Percentiles rank a stretch among this genome's conserved stretches.
Conservation (phyloP, 2,113 vertebrate species). For the Chaetodon auriga region DNA sequence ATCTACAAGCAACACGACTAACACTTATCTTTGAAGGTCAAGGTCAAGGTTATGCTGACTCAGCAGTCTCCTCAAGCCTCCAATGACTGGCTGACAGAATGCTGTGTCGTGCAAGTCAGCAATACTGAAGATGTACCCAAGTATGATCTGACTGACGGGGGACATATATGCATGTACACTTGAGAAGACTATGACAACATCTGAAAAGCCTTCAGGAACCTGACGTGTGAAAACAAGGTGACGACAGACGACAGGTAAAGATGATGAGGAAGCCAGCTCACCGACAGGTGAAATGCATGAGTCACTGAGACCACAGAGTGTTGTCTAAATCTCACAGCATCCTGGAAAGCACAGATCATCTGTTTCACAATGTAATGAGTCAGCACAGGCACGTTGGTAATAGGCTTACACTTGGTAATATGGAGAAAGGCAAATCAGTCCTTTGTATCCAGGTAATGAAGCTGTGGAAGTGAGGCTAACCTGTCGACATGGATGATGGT, state of each 20-base stretch:
- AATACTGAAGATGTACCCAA: background rate
- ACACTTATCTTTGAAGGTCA: background rate
- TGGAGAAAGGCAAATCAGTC: background rate
- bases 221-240: background rate
- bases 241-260: background rate
- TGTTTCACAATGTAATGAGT: background rate
- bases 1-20: too few relatives aligned
- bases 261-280: slow-evolving; percentile 10
- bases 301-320: slow-evolving; percentile 5
- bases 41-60: slow-evolving; percentile 42
- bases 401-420: slow-evolving; percentile 3
- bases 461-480: background rate
- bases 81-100: background rate
- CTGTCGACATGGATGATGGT: background rate
- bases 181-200: background rate
- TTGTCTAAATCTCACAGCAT: background rate
- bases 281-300: background rate
- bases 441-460: slow-evolving; percentile 10
- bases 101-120: slow-evolving; percentile 43
- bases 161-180: background rate
- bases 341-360: background rate
- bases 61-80: slow-evolving; percentile 48
- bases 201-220: background rate
- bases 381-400: background rate
- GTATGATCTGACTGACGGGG: background rate